Percentiles rank a stretch among this genome's conserved stretches.
phyloP scores from a whole-genome alignment of 2,797 vertebrate species.

The Percopsis omiscomaycus region DNA sequence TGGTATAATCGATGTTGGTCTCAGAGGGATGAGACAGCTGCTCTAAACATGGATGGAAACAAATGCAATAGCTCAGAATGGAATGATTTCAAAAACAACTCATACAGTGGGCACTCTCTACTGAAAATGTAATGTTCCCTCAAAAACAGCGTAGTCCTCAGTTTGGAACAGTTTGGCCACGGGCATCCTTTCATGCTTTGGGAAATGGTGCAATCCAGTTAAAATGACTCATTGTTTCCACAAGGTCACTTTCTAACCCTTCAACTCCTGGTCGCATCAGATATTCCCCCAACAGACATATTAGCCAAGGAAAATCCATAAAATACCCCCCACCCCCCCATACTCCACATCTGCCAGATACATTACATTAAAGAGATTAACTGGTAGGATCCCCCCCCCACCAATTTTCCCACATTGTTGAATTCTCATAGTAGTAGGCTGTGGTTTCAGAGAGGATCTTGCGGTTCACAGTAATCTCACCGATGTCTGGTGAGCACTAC shows the following conservation, averaged over 20 bases:
- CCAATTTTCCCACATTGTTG: constrained; percentile 21
- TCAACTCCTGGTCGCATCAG: constrained; percentile 47
- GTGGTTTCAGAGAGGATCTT: background rate
- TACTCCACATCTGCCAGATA: constrained; percentile 40
- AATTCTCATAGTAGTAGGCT: background rate
- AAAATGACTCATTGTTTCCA: constrained; percentile 75
- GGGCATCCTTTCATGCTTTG: constrained; percentile 23
- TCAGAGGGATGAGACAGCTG: background rate
- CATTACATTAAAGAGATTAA: constrained; percentile 23
- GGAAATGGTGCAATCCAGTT: constrained; percentile 55
- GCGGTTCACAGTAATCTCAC: constrained; percentile 29
- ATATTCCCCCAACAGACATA: constrained; percentile 59
- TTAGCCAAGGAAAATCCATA: constrained; percentile 71
- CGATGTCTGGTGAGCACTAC: constrained; percentile 23
- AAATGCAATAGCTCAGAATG: background rate
- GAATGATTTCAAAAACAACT: constrained; percentile 5
- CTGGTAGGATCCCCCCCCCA: background rate
- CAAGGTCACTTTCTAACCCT: constrained; percentile 66
- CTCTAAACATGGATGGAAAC: constrained; percentile 8
- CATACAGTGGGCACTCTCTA: background rate
- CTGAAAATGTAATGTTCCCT: background rate
- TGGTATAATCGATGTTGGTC: constrained; percentile 10
- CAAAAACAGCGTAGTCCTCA: background rate
- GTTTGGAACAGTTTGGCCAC: constrained; percentile 16
- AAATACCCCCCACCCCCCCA: constrained; percentile 24